Evolutionary conservation across 2,888 invertebrate species (phyloP).

Genomic region (Bugulina stolonifera): DNA sequence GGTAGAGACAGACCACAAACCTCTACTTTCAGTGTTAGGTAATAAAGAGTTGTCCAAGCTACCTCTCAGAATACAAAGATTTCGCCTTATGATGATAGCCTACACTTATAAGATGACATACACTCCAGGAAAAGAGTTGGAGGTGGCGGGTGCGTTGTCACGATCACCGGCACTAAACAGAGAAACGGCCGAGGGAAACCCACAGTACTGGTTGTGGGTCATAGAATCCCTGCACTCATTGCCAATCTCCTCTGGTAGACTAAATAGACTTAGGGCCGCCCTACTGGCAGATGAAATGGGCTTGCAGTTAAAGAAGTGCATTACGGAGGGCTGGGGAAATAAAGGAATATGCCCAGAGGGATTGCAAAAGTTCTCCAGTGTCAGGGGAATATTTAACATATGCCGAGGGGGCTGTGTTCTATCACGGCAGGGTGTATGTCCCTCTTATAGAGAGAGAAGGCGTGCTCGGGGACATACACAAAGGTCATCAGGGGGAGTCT

Average conservation of each 20-base stretch:
- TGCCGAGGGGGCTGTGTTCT: too few species aligned
- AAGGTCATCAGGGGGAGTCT: too few species aligned
- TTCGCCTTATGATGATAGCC: not conserved
- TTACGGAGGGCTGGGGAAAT: slow-evolving; percentile 1
- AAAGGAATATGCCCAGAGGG: too few species aligned
- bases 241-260: not conserved
- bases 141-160: slow-evolving; percentile 13
- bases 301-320: too few species aligned
- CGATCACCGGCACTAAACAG: not conserved
- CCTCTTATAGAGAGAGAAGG: too few species aligned
- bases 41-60: slow-evolving; percentile 25
- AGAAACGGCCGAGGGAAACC: not conserved
- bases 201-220: not conserved
- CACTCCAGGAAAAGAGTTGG: slow-evolving; percentile 8
- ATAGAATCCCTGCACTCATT: not conserved
- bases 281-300: not conserved
- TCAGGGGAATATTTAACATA: too few species aligned
- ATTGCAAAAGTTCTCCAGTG: too few species aligned
- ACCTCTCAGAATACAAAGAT: slow-evolving; percentile 22
- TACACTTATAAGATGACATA: not conserved
- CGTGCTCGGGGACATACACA: too few species aligned
- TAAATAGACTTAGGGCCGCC: not conserved
- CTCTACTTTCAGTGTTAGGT: slow-evolving; percentile 25
- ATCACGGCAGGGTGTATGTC: too few species aligned
- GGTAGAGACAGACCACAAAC: slow-evolving; percentile 28